Base-by-base conservation (phyloP, 2,888 invertebrate genomes). In the Hemithea aestivaria region DNA sequence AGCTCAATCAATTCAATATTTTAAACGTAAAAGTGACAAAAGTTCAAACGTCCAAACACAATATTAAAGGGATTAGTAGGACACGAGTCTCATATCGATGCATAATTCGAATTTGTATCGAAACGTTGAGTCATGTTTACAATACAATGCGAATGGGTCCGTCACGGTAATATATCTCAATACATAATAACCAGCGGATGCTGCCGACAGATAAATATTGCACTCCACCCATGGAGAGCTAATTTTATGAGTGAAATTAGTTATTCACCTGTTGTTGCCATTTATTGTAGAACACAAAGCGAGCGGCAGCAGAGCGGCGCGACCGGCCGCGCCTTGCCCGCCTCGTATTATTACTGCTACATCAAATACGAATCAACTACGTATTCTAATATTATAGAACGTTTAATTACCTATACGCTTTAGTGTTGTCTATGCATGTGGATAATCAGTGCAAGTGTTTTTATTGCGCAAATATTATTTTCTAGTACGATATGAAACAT, bases 181-280 rank as follows among this genome's bases (percentile, higher is more conserved):
- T 66, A 73, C 67, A 44, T 44, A 43, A 44, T 36, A 41, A 41
- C 35, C 70, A 62, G 64, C 84, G 82, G 82, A 81, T 80, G 74
- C 74, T 69, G 73, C 56, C 65, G 67, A 75, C 74, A 67, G 71
- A 75, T 80, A 80, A 76, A 83, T 82, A 84, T 80, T 79, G 75
- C 77, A 77, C 82, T 79, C 74, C 84, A 79, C 82, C 85, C 83
- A 83, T 78, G 72, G 66, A 74, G 67, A 76, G 77, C 78, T 85
- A 80, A 81, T 81, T 80, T 84, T 84, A 83, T 82, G 73, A 82
- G 80, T 79, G 78, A 85, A 87, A 87, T 85, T 83, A 85, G 81
- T 83, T 77, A 82, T 83, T 85, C 83, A 87, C 85, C 85, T 87
- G 85, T 82, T 83, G 82, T 82, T 84, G 83, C 75, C 79, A 83